phyloP scores from a whole-genome alignment of 1,140 invertebrate species.

The Brachionus manjavacas region DNA sequence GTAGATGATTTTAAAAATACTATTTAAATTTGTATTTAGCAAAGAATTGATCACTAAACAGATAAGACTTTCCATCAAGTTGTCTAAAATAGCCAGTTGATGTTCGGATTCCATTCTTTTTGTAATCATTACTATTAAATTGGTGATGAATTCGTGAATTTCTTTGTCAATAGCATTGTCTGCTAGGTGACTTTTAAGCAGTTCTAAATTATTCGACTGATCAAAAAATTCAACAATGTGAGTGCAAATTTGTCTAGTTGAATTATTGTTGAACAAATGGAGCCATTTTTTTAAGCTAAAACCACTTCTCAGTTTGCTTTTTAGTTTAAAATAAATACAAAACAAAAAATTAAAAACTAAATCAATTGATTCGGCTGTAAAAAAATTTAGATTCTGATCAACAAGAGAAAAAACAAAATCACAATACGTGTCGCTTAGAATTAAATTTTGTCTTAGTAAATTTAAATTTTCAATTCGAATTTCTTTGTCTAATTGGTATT shows the following conservation, averaged over 20 bases:
- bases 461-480: not conserved
- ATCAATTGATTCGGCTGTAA: not conserved
- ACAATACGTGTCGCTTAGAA: not conserved
- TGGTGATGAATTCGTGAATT: not conserved
- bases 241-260: not conserved
- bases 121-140: not conserved
- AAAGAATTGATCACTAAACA: not conserved
- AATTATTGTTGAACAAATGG: not conserved
- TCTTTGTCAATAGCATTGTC: not conserved
- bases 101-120: not conserved
- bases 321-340: not conserved
- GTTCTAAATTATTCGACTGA: not conserved
- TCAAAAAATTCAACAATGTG: not conserved
- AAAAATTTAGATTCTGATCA: not conserved
- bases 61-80: not conserved
- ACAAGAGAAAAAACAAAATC: not conserved
- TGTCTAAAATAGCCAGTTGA: not conserved
- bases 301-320: not conserved
- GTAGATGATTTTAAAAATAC: not conserved
- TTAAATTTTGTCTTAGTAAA: slow-evolving; percentile 21
- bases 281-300: not conserved
- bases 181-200: not conserved
- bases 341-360: slow-evolving; percentile 9
- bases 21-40: not conserved
- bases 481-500: not conserved